These are phyloP conservation scores for Lissonota sp. DNA, from an alignment of 2,888 invertebrate genomes.

Conservation along the genomic window DNA sequence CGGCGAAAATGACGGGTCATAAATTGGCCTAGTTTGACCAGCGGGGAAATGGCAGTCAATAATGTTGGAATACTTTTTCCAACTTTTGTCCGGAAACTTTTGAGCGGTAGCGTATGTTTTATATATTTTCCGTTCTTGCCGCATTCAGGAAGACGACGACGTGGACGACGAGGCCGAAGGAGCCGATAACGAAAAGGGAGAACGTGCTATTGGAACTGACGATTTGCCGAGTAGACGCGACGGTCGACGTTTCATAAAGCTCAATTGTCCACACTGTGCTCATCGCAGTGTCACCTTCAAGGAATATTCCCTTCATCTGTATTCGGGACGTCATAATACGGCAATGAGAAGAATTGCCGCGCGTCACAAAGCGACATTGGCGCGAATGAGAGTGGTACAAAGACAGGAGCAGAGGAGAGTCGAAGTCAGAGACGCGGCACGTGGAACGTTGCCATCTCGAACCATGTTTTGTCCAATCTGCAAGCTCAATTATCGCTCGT, in stretches of 20 bases:
- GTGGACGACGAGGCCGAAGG: slow-evolving; percentile 79
- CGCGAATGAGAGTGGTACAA: slow-evolving; percentile 92
- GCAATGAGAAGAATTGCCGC: slow-evolving; percentile 91
- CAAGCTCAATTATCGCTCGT: slow-evolving; percentile 90
- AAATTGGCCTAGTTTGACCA: too few species aligned
- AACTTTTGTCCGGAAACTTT: too few species aligned
- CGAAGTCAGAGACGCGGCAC: slow-evolving; percentile 88
- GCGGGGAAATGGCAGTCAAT: too few species aligned
- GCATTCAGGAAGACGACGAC: too few species aligned
- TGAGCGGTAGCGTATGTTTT: too few species aligned
- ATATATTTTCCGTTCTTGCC: too few species aligned
- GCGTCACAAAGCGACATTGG: slow-evolving; percentile 90
- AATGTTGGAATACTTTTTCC: too few species aligned
- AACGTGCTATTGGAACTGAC: slow-evolving; percentile 80
- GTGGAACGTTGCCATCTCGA: slow-evolving; percentile 86
- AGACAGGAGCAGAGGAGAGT: slow-evolving; percentile 92
- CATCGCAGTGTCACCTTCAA: slow-evolving; percentile 90
- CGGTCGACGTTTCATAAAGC: slow-evolving; percentile 87
- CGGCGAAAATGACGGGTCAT: too few species aligned
- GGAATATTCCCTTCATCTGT: slow-evolving; percentile 90
- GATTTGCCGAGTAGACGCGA: slow-evolving; percentile 80
- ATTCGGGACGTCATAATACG: slow-evolving; percentile 89
- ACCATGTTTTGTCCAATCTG: slow-evolving; percentile 91
- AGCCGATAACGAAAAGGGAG: slow-evolving; percentile 79
- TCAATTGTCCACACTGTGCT: slow-evolving; percentile 91